Evolutionary conservation across 2,113 vertebrate species (phyloP).

Genomic region (Podarcis raffonei): DNA sequence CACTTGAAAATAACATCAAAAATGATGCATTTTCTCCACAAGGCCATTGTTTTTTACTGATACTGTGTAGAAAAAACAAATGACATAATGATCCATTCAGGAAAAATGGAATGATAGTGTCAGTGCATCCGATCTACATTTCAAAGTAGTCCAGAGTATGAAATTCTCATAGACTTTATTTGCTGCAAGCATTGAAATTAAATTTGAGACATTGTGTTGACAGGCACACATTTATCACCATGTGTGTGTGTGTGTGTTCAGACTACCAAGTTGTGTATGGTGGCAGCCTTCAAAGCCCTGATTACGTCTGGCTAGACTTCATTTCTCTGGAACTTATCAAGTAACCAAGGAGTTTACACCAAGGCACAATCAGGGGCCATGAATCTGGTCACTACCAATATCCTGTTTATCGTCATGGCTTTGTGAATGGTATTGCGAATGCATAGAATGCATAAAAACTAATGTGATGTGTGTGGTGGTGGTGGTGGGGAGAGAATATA

Average conservation of each 20-base stretch:
- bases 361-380: too few relatives aligned
- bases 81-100: not conserved
- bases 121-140: not conserved
- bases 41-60: not conserved
- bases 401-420: not conserved
- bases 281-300: not conserved
- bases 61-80: not conserved
- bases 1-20: not conserved
- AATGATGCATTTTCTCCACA: conserved; percentile 1
- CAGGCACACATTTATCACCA: conserved; percentile 13
- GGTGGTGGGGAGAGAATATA: not conserved
- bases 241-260: not conserved
- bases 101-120: conserved; percentile 17
- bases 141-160: not conserved
- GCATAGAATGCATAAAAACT: not conserved
- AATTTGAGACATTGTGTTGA: conserved; percentile 9
- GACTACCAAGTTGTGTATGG: not conserved
- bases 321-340: not conserved
- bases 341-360: not conserved
- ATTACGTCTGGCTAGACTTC: not conserved
- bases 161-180: conserved; percentile 25
- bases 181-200: conserved; percentile 32
- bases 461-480: not conserved
- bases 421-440: not conserved
- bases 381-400: not conserved